These are phyloP conservation scores for Syndactyla subalaris DNA, from an alignment of 2,797 vertebrate genomes.

Conservation along the genomic window DNA sequence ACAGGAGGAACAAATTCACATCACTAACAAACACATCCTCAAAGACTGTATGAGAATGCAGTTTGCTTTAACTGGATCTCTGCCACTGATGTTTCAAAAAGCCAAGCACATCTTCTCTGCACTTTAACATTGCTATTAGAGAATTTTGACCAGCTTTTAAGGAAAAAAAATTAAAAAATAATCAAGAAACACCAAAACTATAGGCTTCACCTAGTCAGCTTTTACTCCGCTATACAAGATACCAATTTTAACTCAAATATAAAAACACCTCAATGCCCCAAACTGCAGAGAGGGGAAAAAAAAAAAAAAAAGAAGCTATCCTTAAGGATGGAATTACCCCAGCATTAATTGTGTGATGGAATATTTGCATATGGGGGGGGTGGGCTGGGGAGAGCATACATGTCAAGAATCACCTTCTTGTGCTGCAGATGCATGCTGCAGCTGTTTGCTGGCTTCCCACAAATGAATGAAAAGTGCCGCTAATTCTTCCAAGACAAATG, in stretches of 20 bases:
- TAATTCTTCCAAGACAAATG: constrained; percentile 76
- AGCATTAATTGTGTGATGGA: neutral
- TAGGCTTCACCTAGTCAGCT: neutral
- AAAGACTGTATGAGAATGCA: neutral
- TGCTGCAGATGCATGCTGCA: constrained; percentile 40
- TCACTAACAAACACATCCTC: neutral
- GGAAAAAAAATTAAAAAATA: neutral
- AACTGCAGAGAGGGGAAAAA: neutral
- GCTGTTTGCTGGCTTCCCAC: constrained; percentile 53
- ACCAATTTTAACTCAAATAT: neutral
- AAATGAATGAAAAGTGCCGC: constrained; percentile 67
- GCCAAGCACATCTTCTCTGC: neutral
- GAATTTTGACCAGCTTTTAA: neutral
- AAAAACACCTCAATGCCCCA: neutral
- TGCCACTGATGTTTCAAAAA: neutral
- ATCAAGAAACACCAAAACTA: neutral
- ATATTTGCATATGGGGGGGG: neutral
- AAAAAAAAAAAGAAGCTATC: neutral
- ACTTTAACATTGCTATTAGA: neutral
- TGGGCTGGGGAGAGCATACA: neutral
- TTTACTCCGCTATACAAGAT: neutral
- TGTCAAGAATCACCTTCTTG: constrained; percentile 28
- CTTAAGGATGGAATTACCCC: neutral
- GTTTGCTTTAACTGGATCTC: neutral
- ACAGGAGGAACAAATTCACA: neutral